Conservation (phyloP, 2,888 invertebrate genomes). For the Mechanitis mazaeus region DNA sequence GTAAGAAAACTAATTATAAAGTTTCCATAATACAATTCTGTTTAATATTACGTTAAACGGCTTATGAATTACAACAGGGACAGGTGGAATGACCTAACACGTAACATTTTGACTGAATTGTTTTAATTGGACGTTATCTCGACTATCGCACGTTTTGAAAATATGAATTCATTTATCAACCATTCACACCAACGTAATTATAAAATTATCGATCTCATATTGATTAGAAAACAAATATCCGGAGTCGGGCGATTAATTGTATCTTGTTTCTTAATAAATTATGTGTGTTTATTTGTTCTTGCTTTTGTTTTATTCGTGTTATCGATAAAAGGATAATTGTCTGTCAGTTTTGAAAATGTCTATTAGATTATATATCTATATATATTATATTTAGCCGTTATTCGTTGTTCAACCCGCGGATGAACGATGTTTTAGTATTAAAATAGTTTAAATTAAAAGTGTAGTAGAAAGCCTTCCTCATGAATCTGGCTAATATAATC, state of each 20-base stretch:
- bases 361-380: too few relatives aligned
- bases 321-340: background rate
- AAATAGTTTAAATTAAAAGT: too few relatives aligned
- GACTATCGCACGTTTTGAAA: constrained; percentile 63
- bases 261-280: constrained; percentile 30
- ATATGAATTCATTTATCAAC: constrained; percentile 65
- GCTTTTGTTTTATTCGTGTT: background rate
- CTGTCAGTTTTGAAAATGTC: too few relatives aligned
- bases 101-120: constrained; percentile 77
- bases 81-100: constrained; percentile 76
- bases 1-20: too few relatives aligned
- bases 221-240: constrained; percentile 61
- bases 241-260: constrained; percentile 38
- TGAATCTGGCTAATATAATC: too few relatives aligned
- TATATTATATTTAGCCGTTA: too few relatives aligned
- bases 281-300: constrained; percentile 15
- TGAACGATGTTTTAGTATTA: too few relatives aligned
- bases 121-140: constrained; percentile 75
- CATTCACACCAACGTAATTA: constrained; percentile 62
- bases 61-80: constrained; percentile 66
- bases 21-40: background rate
- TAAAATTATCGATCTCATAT: constrained; percentile 44
- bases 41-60: constrained; percentile 24
- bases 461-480: too few relatives aligned
- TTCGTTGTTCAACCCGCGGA: too few relatives aligned